These are phyloP conservation scores for Amorpha juglandis DNA, from an alignment of 2,888 invertebrate genomes.

Conservation along the genomic window DNA sequence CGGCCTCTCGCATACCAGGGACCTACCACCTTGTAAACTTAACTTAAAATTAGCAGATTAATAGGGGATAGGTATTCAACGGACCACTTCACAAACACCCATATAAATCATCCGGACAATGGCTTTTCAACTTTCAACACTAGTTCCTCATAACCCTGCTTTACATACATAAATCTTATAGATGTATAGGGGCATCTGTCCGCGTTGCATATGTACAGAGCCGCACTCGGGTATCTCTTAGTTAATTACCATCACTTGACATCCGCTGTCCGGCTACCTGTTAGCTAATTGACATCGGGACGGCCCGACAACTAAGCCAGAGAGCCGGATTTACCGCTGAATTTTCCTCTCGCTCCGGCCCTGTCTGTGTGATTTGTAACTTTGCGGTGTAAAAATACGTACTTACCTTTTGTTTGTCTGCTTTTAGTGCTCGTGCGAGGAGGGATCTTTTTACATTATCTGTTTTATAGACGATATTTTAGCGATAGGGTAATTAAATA, in stretches of 20 bases:
- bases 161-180: conserved; percentile 5
- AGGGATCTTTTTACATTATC: not conserved
- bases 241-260: conserved; percentile 79
- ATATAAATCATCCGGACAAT: conserved; percentile 2
- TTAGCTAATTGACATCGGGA: conserved; percentile 76
- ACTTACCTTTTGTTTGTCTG: not conserved
- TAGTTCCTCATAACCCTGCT: not conserved
- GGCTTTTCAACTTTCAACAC: conserved; percentile 11
- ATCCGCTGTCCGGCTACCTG: conserved; percentile 69
- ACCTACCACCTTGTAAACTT: too few species aligned
- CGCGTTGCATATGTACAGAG: conserved; percentile 24
- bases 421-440: not conserved
- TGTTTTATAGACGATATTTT: not conserved
- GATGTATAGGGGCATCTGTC: conserved; percentile 1
- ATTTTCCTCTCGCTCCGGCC: conserved; percentile 45
- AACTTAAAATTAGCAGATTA: too few species aligned
- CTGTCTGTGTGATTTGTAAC: conserved; percentile 32
- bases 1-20: too few species aligned
- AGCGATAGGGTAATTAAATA: too few species aligned
- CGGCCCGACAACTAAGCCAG: conserved; percentile 62
- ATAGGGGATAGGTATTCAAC: too few species aligned
- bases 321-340: conserved; percentile 60
- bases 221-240: conserved; percentile 45
- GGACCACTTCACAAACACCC: not conserved
- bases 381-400: conserved; percentile 13